Conservation (phyloP, 2,113 vertebrate species). For the Chrysochloris asiatica region DNA sequence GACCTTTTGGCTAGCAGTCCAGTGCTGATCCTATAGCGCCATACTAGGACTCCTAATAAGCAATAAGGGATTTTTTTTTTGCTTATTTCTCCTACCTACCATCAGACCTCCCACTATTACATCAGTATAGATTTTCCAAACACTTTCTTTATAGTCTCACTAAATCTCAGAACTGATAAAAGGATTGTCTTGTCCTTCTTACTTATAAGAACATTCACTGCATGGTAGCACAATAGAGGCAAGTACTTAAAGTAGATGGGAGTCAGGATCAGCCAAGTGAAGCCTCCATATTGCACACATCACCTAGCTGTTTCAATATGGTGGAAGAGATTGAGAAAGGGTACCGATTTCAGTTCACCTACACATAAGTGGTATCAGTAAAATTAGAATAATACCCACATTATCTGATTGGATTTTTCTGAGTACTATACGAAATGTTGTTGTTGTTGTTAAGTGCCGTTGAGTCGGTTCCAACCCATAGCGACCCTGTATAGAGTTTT, state of each 20-base stretch:
- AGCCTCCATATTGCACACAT: too few relatives aligned
- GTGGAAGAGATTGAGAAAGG: background rate
- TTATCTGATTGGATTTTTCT: background rate
- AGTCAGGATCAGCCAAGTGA: background rate
- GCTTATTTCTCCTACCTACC: background rate
- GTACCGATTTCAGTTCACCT: background rate
- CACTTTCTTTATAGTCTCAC: background rate
- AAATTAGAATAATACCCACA: background rate
- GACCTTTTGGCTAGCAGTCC: too few relatives aligned
- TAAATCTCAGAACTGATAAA: background rate
- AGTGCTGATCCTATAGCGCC: too few relatives aligned
- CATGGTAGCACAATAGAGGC: background rate
- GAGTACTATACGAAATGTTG: background rate
- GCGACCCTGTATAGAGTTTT: too few relatives aligned
- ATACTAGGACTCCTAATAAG: too few relatives aligned
- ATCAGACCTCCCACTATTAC: background rate
- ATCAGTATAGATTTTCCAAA: background rate
- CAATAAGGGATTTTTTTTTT: background rate
- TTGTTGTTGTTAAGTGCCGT: too few relatives aligned
- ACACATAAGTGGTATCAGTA: background rate
- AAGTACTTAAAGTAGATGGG: background rate
- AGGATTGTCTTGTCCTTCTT: background rate
- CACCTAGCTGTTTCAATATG: background rate
- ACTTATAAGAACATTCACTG: background rate
- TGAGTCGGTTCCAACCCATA: too few relatives aligned